Evolutionary conservation across 1,140 invertebrate genomes (phyloP).

Genomic region (Meteorus sp.): DNA sequence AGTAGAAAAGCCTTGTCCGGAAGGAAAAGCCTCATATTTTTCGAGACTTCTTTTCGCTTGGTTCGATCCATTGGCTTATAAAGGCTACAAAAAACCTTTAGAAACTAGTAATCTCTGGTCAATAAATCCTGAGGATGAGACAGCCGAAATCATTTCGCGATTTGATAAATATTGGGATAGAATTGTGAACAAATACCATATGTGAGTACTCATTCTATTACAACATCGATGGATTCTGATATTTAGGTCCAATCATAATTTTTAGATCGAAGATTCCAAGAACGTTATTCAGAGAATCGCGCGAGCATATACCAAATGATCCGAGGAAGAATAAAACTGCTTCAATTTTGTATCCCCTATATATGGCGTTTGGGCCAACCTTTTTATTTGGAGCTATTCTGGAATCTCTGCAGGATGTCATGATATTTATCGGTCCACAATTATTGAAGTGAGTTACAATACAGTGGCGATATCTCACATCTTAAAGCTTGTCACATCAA

Average conservation of each 20-base stretch:
- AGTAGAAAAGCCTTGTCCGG: conserved; percentile 84
- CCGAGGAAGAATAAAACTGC: conserved; percentile 67
- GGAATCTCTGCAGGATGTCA: conserved; percentile 81
- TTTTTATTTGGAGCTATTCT: conserved; percentile 80
- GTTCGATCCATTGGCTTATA: conserved; percentile 84
- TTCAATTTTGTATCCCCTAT: conserved; percentile 74
- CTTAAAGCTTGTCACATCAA: not conserved
- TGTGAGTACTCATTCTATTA: conserved; percentile 57
- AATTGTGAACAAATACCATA: conserved; percentile 62
- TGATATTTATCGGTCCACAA: conserved; percentile 88
- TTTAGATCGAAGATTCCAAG: conserved; percentile 59
- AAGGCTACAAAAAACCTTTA: conserved; percentile 81
- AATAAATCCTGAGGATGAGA: conserved; percentile 82
- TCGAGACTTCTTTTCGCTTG: conserved; percentile 88
- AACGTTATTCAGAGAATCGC: conserved; percentile 71
- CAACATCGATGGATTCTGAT: too few species aligned
- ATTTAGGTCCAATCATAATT: too few species aligned
- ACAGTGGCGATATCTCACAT: not conserved
- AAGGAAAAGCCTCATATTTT: conserved; percentile 81
- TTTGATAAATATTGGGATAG: conserved; percentile 87
- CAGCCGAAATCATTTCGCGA: conserved; percentile 74
- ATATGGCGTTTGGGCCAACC: conserved; percentile 79
- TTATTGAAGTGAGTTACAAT: conserved; percentile 63
- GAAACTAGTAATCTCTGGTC: conserved; percentile 86
- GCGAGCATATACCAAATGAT: conserved; percentile 71